Evolutionary conservation across 2,113 vertebrate genomes (phyloP), one percentile per base, ranked within the genome.

Genomic region (Strix aluco): DNA sequence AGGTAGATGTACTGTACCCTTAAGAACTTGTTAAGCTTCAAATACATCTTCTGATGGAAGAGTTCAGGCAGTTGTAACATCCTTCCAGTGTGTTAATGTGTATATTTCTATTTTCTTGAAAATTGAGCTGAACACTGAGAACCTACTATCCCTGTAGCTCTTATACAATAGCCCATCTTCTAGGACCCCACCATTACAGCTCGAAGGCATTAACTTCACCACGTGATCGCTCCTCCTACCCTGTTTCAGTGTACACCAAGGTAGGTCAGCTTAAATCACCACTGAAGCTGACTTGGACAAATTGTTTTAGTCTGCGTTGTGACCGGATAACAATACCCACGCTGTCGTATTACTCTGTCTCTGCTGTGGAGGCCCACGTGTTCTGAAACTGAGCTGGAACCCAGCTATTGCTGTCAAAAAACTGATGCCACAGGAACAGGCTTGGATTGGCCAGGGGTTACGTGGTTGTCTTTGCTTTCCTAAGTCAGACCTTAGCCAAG

Each of bases 341-440:
- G 2, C 32, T 70, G 29, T 15, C 13, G 0, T 6, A 8, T 0
- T 49, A 20, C 46, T 23, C 22, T 30, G 25, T 69, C 49, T 57
- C 46, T 84, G 75, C 75, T 86, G 14, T 36, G 73, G 91, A 51
- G 83, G 63, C 59, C 51, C 59, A 36, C 71, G 77, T 11, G 46
- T 58, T 91, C 69, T 58, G 72, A 89, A 78, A 86, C 52, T 20
- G 80, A 92, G 70, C 83, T 58, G 66, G 62, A 86, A 81, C 57
- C 44, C 38, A 61, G 15, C 40, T 65, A 1, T 4, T 51, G 62
- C 58, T 78, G 57, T 27, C 66, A 40, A 32, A 74, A 88, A 72
- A 15, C n/a, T 32, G 30, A 30, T 77, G 85, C 71, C 49, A 42
- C 46, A 30, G 55, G 44, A 82, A 20, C 34, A 74, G 77, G 59